Conservation (phyloP, 2,113 vertebrate species). For the Holacanthus passer region DNA sequence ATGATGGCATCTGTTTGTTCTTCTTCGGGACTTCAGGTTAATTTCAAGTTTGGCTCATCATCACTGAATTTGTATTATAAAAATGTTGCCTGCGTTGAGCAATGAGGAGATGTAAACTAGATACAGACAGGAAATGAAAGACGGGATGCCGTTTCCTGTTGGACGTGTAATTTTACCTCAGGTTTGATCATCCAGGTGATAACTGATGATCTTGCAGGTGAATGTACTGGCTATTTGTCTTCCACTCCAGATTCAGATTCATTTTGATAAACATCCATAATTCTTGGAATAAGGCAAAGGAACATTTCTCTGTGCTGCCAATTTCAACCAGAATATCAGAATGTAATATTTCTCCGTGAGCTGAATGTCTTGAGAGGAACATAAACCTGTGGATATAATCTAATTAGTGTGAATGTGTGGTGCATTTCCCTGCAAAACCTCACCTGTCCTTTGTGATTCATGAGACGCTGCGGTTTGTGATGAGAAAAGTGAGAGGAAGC, state of each 20-base stretch:
- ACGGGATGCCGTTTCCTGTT: neutral
- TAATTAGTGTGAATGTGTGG: conserved; percentile 47
- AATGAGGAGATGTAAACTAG: neutral
- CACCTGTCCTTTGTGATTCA: conserved; percentile 69
- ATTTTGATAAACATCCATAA: neutral
- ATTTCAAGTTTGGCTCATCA: neutral
- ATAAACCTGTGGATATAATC: conserved; percentile 65
- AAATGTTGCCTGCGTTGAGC: neutral
- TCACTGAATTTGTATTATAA: neutral
- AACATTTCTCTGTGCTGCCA: neutral
- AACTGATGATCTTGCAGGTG: neutral
- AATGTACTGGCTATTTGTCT: neutral
- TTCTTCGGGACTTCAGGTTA: neutral
- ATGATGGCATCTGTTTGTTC: neutral
- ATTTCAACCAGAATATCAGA: neutral
- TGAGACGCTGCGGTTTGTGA: conserved; percentile 46
- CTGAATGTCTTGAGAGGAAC: conserved; percentile 51
- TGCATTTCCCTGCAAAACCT: conserved; percentile 26
- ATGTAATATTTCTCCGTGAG: conserved; percentile 51
- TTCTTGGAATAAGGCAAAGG: neutral
- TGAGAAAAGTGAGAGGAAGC: conserved; percentile 52
- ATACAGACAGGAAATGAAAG: neutral
- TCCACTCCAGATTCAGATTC: neutral
- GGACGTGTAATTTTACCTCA: neutral
- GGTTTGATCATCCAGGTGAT: neutral